Evolutionary conservation across 2,888 invertebrate species (phyloP).

Genomic region (Elysia crispata): DNA sequence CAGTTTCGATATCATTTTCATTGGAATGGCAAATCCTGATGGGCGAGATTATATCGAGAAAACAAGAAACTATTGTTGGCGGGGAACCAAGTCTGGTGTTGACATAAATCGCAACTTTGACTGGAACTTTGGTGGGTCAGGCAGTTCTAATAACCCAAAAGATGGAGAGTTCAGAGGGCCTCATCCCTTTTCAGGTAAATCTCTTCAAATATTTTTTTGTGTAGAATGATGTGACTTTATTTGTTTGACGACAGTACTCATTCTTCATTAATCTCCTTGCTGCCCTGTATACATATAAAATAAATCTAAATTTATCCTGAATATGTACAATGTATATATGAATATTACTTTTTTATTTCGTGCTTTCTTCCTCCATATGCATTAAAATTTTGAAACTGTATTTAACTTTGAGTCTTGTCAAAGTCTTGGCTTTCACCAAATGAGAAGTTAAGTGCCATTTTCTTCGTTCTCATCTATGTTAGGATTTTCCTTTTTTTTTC

Average conservation of each 20-base stretch:
- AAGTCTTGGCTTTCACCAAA: no score
- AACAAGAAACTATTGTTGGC: slow-evolving; percentile 73
- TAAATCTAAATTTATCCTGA: not conserved
- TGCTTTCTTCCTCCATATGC: no score
- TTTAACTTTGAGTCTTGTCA: no score
- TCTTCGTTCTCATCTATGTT: not conserved
- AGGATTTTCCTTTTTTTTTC: not conserved
- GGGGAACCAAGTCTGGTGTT: slow-evolving; percentile 74
- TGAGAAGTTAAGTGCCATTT: no score
- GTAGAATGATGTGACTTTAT: no score
- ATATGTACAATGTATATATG: not conserved
- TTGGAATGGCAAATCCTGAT: slow-evolving; percentile 74
- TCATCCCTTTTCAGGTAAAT: slow-evolving; percentile 69
- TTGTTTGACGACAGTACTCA: no score
- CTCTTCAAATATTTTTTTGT: no score
- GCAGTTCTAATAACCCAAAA: slow-evolving; percentile 65
- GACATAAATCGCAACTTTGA: slow-evolving; percentile 76
- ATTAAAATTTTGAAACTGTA: no score
- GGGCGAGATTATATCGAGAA: slow-evolving; percentile 69
- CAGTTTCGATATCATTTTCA: slow-evolving; percentile 69
- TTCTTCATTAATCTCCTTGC: no score
- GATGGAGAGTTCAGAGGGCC: slow-evolving; percentile 75
- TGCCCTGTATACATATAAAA: no score
- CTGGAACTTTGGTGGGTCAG: slow-evolving; percentile 74
- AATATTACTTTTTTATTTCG: no score